Base-by-base conservation (phyloP, 2,797 vertebrate genomes). In the Zenarchopterus dispar region DNA sequence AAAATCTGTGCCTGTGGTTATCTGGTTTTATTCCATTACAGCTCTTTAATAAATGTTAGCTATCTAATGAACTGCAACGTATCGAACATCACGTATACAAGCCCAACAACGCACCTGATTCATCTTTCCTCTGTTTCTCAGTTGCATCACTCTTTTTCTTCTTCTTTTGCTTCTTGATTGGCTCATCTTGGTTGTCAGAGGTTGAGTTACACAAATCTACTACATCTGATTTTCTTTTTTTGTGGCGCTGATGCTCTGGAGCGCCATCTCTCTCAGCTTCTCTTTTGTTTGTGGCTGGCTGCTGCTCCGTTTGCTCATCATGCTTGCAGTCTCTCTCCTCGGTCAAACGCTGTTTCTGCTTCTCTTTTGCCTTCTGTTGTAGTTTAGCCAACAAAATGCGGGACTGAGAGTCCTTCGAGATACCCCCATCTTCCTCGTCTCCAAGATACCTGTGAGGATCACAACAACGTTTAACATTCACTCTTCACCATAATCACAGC, bases 341-440 rank as follows among this genome's bases (percentile, higher is more conserved):
- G 24, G 66, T 59, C 22, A 67, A 60, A 58, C 68, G 87, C 55
- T 72, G 75, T 22, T 76, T 91, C 86, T 96, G 93, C 68, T 94
- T 93, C 21, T 86, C 90, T 58, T 88, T 93, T 0, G 94, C 96
- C 70, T 92, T 95, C 76, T 92, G 80, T 62, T 93, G 93, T 42
- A 98, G 93, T 74, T 93, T 93, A 48, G 91, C 88, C 58, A 98
- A 88, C 45, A 98, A 84, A 0, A 46, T 78, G 76, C 90, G 92
- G 1, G 95, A 91, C 1, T 88, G 89, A 39, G 86, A 82, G 62
- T 90, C 73, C 18, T 69, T 80, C 0, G 82, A 69, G 0, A 67
- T 36, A 4, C 13, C 52, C 10, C 52, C 74, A 2, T 85, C 69
- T 6, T 90, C 90, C 15, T 93, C 92, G 19, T 94, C 94, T 2